These are phyloP conservation scores for Altica lythri DNA, from an alignment of 2,888 invertebrate genomes.

Conservation along the genomic window DNA sequence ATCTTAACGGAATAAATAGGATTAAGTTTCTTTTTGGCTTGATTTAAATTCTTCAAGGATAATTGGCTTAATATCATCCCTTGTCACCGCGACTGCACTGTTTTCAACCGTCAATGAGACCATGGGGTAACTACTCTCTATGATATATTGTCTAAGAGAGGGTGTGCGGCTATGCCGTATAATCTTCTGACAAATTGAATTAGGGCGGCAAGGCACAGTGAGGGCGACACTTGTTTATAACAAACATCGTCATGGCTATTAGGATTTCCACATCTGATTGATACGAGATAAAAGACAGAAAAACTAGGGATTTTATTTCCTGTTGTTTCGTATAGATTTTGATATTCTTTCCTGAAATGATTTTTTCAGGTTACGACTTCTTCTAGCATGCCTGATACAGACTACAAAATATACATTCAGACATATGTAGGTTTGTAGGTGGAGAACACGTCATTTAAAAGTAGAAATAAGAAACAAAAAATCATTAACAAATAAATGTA, in stretches of 20 bases:
- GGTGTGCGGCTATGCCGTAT: conserved; percentile 58
- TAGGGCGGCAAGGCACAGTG: conserved; percentile 55
- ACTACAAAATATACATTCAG: too few relatives aligned
- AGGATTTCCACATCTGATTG: conserved; percentile 53
- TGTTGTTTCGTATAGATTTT: conserved; percentile 19
- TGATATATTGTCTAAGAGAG: conserved; percentile 57
- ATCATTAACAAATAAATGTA: too few relatives aligned
- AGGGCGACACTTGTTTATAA: conserved; percentile 59
- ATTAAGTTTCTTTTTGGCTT: too few relatives aligned
- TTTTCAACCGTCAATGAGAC: conserved; percentile 44
- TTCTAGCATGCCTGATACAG: not conserved
- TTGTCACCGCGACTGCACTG: too few relatives aligned
- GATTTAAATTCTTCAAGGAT: conserved; percentile 40
- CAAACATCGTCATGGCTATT: conserved; percentile 57
- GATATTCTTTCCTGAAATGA: conserved; percentile 12
- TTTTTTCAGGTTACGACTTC: conserved; percentile 13
- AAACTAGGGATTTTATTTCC: conserved; percentile 32
- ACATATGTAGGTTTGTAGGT: too few relatives aligned
- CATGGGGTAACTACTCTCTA: conserved; percentile 49
- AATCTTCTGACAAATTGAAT: conserved; percentile 61
- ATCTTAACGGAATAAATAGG: too few relatives aligned
- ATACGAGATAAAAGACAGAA: conserved; percentile 43
- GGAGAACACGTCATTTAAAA: too few relatives aligned
- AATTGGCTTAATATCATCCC: too few relatives aligned
- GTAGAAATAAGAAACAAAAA: too few relatives aligned